phyloP scores from a whole-genome alignment of 2,113 vertebrate species.

The Oxyruncus cristatus region DNA sequence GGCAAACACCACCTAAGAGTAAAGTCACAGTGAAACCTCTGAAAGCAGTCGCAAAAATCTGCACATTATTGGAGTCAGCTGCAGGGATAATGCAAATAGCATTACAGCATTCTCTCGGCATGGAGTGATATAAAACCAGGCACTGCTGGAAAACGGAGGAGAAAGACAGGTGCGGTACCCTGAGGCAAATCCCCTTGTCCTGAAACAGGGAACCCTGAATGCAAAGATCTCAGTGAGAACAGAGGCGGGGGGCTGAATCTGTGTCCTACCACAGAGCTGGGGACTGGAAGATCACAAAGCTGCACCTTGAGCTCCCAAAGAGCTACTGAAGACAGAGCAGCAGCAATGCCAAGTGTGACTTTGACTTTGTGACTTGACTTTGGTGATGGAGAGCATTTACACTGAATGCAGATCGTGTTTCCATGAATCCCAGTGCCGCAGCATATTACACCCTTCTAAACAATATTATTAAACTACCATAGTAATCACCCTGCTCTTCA shows the following conservation, averaged over 20 bases:
- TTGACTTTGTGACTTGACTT: constrained; percentile 30
- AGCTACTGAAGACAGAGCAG: background rate
- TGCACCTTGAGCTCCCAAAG: background rate
- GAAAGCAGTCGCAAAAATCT: background rate
- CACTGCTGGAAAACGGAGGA: background rate
- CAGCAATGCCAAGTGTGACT: background rate
- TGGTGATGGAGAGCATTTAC: constrained; percentile 11
- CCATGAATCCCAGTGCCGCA: background rate
- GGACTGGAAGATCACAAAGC: background rate
- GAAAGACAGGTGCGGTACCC: background rate
- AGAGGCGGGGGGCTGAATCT: background rate
- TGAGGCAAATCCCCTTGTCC: background rate
- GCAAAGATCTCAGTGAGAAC: background rate
- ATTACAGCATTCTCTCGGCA: background rate
- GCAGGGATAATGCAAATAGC: background rate
- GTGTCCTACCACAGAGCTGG: accelerated
- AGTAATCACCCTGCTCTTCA: constrained; percentile 54
- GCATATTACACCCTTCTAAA: constrained; percentile 39
- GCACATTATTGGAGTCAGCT: background rate
- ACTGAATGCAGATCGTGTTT: background rate
- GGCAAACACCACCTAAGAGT: background rate
- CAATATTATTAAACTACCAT: constrained; percentile 49
- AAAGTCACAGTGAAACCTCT: background rate
- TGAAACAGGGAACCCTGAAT: background rate
- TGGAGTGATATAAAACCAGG: background rate